These are phyloP conservation scores for Pristis pectinata DNA, from an alignment of 2,797 vertebrate genomes.

Conservation along the genomic window DNA sequence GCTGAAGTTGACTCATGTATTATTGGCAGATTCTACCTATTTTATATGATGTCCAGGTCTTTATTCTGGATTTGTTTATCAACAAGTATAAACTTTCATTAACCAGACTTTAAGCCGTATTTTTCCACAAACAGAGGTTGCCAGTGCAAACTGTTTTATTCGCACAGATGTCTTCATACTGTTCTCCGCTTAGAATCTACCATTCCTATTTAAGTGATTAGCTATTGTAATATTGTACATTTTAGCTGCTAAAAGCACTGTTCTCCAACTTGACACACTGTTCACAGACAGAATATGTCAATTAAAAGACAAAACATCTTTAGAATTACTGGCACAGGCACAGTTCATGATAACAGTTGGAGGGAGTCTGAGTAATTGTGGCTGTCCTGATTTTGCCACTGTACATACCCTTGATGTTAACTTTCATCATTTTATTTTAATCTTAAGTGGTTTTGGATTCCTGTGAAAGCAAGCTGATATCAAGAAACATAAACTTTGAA, in stretches of 20 bases:
- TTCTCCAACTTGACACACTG: constrained; percentile 3
- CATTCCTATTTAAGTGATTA: constrained; percentile 27
- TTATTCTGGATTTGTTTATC: neutral
- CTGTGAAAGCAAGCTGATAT: neutral
- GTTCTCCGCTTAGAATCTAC: neutral
- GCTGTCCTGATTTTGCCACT: constrained; percentile 26
- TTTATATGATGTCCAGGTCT: neutral
- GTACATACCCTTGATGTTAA: neutral
- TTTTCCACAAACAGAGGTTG: constrained; percentile 23
- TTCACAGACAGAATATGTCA: constrained; percentile 29
- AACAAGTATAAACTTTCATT: neutral
- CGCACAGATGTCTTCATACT: neutral
- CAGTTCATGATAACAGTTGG: constrained; percentile 25
- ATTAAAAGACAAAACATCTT: constrained; percentile 34
- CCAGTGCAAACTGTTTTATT: constrained; percentile 6
- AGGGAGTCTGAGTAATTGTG: constrained; percentile 8
- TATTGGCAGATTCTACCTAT: neutral
- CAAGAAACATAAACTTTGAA: neutral
- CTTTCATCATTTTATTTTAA: constrained; percentile 23
- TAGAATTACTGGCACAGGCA: neutral
- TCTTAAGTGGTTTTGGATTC: neutral
- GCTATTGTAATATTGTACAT: constrained; percentile 33
- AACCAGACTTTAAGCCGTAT: neutral
- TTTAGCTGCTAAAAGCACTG: constrained; percentile 12
- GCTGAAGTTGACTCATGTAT: neutral